Evolutionary conservation across 1,140 invertebrate species (phyloP).

Genomic region (Matsumurasca onukii): DNA sequence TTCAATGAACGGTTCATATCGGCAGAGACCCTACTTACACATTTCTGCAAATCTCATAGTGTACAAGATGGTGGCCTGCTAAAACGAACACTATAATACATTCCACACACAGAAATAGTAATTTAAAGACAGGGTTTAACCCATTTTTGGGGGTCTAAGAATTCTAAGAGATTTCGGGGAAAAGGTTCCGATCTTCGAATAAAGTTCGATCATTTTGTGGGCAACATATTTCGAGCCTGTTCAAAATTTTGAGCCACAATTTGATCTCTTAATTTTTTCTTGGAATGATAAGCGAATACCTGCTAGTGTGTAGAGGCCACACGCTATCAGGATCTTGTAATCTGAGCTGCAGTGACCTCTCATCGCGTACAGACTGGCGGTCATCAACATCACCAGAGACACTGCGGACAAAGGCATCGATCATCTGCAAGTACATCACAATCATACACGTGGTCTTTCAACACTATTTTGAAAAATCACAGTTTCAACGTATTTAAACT

Average conservation of each 20-base stretch:
- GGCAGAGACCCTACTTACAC: no score
- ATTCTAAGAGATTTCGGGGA: neutral
- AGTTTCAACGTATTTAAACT: neutral
- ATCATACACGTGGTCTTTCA: neutral
- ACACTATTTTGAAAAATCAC: neutral
- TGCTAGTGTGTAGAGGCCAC: slow-evolving; percentile 60
- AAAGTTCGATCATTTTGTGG: neutral
- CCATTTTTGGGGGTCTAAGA: neutral
- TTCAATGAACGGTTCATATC: no score
- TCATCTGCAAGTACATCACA: slow-evolving; percentile 51
- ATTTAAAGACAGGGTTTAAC: neutral
- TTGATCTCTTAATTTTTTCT: neutral
- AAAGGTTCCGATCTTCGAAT: no score
- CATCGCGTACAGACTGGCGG: slow-evolving; percentile 59
- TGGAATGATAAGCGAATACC: slow-evolving; percentile 46
- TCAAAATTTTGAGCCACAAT: neutral
- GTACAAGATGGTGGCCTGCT: neutral
- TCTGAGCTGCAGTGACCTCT: slow-evolving; percentile 63
- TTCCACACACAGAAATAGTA: neutral
- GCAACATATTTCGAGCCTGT: neutral
- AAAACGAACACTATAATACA: neutral
- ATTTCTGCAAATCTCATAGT: neutral
- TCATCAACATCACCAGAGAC: slow-evolving; percentile 54
- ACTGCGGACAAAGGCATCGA: slow-evolving; percentile 60
- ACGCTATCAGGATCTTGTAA: slow-evolving; percentile 62